Evolutionary conservation across 2,797 vertebrate species (phyloP).

Genomic region (Chelon labrosus): DNA sequence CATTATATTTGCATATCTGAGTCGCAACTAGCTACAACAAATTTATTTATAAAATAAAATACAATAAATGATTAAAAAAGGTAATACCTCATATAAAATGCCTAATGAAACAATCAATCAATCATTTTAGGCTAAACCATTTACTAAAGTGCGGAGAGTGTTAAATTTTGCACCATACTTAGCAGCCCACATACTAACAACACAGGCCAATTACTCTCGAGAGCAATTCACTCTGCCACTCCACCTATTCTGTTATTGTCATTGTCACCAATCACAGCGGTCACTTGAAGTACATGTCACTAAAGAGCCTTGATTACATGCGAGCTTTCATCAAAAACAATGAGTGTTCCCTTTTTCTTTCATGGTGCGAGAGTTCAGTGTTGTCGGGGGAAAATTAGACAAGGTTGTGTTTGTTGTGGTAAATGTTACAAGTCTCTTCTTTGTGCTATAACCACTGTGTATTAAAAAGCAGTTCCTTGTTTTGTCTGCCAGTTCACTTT

Average conservation of each 20-base stretch:
- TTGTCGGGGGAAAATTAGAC: conserved; percentile 2
- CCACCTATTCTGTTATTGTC: conserved; percentile 51
- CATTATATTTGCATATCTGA: too few species aligned
- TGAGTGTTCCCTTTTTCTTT: conserved; percentile 21
- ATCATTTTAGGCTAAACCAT: background rate
- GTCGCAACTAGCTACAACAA: too few species aligned
- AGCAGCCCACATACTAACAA: conserved; percentile 57
- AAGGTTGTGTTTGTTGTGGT: conserved; percentile 16
- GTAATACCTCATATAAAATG: background rate
- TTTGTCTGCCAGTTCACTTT: background rate
- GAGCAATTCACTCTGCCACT: conserved; percentile 67
- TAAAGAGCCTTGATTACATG: conserved; percentile 44
- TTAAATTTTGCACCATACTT: conserved; percentile 34
- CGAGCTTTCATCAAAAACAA: conserved; percentile 47
- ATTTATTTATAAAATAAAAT: too few species aligned
- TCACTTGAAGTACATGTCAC: conserved; percentile 50
- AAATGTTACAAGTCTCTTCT: conserved; percentile 9
- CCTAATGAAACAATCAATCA: conserved; percentile 6
- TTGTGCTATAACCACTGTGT: background rate
- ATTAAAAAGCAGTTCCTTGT: conserved; percentile 2
- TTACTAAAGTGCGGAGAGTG: conserved; percentile 19
- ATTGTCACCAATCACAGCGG: conserved; percentile 51
- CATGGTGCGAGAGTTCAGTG: conserved; percentile 18
- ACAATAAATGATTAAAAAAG: background rate
- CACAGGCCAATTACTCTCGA: conserved; percentile 61